These are phyloP conservation scores for Siphlonurus alternatus DNA, from an alignment of 2,888 invertebrate species.

Conservation along the genomic window DNA sequence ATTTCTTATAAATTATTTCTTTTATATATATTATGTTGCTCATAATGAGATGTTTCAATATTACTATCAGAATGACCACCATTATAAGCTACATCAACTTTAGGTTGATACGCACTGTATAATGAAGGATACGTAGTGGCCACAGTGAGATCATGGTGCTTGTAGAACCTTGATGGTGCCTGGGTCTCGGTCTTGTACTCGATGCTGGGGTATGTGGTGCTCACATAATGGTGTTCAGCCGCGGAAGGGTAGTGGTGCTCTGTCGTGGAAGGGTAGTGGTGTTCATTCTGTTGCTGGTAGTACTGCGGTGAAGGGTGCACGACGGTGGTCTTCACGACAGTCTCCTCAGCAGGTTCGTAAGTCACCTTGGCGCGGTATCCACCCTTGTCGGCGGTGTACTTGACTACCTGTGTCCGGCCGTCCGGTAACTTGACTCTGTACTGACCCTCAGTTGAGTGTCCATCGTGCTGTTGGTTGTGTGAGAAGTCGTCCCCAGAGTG, in stretches of 20 bases:
- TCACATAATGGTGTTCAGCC: background rate
- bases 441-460: conserved; percentile 45
- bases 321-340: conserved; percentile 1
- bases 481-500: conserved; percentile 50
- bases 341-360: conserved; percentile 13
- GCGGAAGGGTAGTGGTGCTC: background rate
- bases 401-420: conserved; percentile 38
- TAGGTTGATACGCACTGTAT: background rate
- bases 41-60: background rate
- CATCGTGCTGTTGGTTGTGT: conserved; percentile 42
- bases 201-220: background rate
- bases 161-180: background rate
- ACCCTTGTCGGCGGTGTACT: conserved; percentile 17
- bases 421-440: conserved; percentile 50
- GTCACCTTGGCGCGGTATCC: conserved; percentile 17
- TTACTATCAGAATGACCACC: background rate
- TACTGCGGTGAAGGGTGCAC: background rate
- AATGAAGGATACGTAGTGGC: background rate
- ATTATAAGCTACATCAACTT: background rate
- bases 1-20: background rate
- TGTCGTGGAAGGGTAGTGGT: background rate
- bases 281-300: background rate
- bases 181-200: background rate
- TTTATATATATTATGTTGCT: background rate
- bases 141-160: background rate